Percentiles rank a stretch among this genome's conserved stretches.
phyloP scores from a whole-genome alignment of 2,113 vertebrate genomes.

The Condylura cristata region DNA sequence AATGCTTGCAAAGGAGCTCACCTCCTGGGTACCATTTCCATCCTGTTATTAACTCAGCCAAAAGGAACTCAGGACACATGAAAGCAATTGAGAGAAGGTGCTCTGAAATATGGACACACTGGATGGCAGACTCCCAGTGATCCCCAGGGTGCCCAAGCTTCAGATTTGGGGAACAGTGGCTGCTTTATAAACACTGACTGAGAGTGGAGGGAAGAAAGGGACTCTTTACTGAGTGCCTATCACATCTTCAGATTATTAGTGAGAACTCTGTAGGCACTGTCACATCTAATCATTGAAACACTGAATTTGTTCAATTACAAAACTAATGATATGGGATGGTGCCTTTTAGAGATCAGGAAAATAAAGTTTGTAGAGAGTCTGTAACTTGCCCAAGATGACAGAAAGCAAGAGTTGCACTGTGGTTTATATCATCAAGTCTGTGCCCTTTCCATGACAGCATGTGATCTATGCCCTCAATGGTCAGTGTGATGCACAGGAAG shows the following conservation, averaged over 20 bases:
- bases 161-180: neutral
- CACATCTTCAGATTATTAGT: neutral
- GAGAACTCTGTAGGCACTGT: neutral
- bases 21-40: neutral
- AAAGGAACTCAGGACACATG: neutral
- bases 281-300: neutral
- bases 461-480: neutral
- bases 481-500: neutral
- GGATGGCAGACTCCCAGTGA: neutral
- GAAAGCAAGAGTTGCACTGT: neutral
- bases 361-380: neutral
- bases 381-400: neutral
- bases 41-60: neutral
- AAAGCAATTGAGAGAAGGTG: fast-evolving
- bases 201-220: neutral
- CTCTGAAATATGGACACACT: neutral
- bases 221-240: neutral
- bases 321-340: neutral
- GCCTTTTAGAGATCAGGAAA: neutral
- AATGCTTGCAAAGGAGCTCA: neutral
- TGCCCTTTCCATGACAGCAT: neutral
- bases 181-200: neutral
- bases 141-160: neutral
- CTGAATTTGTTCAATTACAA: neutral
- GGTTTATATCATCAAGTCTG: neutral